Evolutionary conservation across 2,797 vertebrate genomes (phyloP), one percentile per base, ranked within the genome.

Genomic region (Poecilia gillii): DNA sequence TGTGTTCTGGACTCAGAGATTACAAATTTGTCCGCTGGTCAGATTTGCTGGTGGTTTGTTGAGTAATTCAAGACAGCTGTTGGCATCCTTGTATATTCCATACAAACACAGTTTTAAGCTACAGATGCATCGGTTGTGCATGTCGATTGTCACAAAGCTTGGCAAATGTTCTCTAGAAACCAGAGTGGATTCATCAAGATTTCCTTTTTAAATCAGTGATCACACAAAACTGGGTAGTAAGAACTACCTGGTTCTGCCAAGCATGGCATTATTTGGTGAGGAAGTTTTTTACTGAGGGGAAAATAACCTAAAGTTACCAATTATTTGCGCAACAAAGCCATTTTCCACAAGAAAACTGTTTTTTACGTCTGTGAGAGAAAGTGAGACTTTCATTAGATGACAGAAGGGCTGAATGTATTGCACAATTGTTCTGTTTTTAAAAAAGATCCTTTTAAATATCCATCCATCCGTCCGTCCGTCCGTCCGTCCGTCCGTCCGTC

Each of bases 11-110:
- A 25, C 83, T 75, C 28, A 66, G 55, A 36, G 41, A 75, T 43
- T 31, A 75, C n/a, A 51, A 66, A 66, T 73, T 70, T 80, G 66
- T 80, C 41, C 80, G 76, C 81, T 78, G 81, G 45, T 88, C 76
- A 82, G 5, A 73, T 45, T 57, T 45, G 14, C 36, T 9, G 46
- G 25, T 75, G 39, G 18, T 59, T 43, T 81, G 41, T 20, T 53
- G 28, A 57, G 62, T 64, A 36, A 64, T 36, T 33, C 8, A 36
- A 36, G 62, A 23, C 62, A 36, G 62, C 62, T 64, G 14, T 64
- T 64, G 33, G 33, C 16, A 36, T 64, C 33, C 31, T 39, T 66
- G 6, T 9, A 23, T 11, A 23, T 33, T 66, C 3, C 39, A 25
- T 25, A 9, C 20, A 41, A 33, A 11, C 36, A 33, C 23, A 6